These are phyloP conservation scores for Eupithecia subfuscata DNA, from an alignment of 2,888 invertebrate species.

Conservation along the genomic window DNA sequence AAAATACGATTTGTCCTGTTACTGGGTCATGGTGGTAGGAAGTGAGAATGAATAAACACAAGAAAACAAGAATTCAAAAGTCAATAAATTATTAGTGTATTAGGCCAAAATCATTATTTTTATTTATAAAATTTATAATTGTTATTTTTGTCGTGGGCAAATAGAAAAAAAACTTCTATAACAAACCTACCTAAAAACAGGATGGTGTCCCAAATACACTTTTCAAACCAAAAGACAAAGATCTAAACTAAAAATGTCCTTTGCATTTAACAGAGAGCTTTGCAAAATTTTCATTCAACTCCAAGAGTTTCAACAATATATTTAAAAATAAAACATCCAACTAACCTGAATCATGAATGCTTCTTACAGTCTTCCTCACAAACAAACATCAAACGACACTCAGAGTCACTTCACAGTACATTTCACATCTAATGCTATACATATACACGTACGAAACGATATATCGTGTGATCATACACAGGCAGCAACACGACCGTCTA, in stretches of 20 bases:
- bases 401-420: constrained; percentile 79
- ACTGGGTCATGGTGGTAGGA: not conserved
- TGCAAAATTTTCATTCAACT: not conserved
- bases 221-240: not conserved
- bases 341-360: constrained; percentile 83
- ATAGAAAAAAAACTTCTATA: not conserved
- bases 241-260: not conserved
- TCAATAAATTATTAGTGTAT: too few species aligned
- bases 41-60: not conserved
- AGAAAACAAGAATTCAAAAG: not conserved
- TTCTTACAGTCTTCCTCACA: constrained; percentile 66
- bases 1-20: not conserved
- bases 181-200: not conserved
- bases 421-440: constrained; percentile 73
- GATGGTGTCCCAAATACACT: not conserved
- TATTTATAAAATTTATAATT: not conserved
- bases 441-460: constrained; percentile 61
- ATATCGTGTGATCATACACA: constrained; percentile 57
- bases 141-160: not conserved
- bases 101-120: not conserved
- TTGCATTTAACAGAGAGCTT: not conserved
- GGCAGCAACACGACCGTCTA: constrained; percentile 73
- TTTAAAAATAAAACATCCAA: constrained; percentile 47
- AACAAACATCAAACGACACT: constrained; percentile 71
- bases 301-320: not conserved